Conservation (phyloP, 2,113 vertebrate genomes). For the Carettochelys insculpta region DNA sequence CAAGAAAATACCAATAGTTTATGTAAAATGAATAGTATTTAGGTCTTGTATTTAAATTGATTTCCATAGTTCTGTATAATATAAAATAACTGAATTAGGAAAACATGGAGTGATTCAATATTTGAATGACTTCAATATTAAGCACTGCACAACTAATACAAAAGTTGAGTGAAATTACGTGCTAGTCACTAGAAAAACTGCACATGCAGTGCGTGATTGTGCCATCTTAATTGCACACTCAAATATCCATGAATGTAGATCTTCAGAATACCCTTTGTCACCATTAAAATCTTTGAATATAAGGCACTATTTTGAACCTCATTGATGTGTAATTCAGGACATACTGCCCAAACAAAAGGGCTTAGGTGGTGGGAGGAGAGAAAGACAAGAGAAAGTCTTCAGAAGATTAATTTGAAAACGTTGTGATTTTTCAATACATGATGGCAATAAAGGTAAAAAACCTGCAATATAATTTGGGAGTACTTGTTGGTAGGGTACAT, state of each 20-base stretch:
- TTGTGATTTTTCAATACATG: too few relatives aligned
- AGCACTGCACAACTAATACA: neutral
- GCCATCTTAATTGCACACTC: too few relatives aligned
- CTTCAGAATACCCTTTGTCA: too few relatives aligned
- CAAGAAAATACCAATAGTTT: neutral
- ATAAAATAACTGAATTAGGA: neutral
- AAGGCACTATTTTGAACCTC: too few relatives aligned
- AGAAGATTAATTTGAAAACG: too few relatives aligned
- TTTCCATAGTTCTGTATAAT: neutral
- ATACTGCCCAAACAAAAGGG: too few relatives aligned
- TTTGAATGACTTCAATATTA: neutral
- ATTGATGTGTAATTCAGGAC: too few relatives aligned
- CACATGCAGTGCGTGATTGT: neutral
- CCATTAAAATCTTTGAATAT: too few relatives aligned
- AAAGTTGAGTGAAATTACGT: neutral
- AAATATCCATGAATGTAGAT: too few relatives aligned
- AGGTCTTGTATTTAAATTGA: neutral
- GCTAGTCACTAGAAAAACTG: neutral
- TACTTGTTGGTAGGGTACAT: constrained; percentile 22
- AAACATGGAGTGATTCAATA: neutral
- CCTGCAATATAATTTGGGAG: constrained; percentile 21
- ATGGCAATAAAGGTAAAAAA: neutral
- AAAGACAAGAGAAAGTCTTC: too few relatives aligned
- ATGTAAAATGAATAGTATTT: neutral
- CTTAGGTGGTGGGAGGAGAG: too few relatives aligned